Conservation (phyloP, 2,113 vertebrate species). For the Corythornis cristatus region DNA sequence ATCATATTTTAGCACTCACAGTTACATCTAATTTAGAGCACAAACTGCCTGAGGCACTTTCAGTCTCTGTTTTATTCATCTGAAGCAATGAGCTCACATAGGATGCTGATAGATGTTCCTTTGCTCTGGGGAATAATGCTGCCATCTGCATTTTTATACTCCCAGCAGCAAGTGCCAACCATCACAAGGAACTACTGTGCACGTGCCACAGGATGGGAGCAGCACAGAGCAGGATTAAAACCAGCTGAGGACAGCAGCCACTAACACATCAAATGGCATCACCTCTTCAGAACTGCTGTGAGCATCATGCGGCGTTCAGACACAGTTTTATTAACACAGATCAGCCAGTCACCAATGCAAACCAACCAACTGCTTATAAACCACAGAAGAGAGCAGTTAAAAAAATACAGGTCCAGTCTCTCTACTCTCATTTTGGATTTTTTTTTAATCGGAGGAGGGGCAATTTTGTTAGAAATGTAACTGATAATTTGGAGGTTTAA, state of each 20-base stretch:
- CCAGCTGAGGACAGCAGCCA: neutral
- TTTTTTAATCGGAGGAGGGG: neutral
- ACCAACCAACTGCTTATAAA: neutral
- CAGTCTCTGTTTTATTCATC: neutral
- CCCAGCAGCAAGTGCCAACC: neutral
- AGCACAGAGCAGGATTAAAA: neutral
- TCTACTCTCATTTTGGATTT: neutral
- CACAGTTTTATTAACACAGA: neutral
- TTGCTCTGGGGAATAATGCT: conserved; percentile 6
- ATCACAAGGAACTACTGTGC: neutral
- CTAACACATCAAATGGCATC: neutral
- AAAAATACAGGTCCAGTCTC: neutral
- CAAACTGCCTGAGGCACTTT: neutral
- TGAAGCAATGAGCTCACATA: conserved; percentile 1
- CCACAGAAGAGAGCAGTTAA: neutral
- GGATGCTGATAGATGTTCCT: neutral
- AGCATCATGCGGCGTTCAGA: neutral
- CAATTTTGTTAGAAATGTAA: neutral
- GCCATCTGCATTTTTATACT: conserved; percentile 24
- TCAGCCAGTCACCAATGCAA: neutral
- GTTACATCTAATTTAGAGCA: neutral
- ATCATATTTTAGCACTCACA: neutral
- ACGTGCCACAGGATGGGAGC: neutral
- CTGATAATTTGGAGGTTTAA: neutral
- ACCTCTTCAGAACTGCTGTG: neutral